These are phyloP conservation scores for Napeogenes sylphis DNA, from an alignment of 2,888 invertebrate species.

Conservation along the genomic window DNA sequence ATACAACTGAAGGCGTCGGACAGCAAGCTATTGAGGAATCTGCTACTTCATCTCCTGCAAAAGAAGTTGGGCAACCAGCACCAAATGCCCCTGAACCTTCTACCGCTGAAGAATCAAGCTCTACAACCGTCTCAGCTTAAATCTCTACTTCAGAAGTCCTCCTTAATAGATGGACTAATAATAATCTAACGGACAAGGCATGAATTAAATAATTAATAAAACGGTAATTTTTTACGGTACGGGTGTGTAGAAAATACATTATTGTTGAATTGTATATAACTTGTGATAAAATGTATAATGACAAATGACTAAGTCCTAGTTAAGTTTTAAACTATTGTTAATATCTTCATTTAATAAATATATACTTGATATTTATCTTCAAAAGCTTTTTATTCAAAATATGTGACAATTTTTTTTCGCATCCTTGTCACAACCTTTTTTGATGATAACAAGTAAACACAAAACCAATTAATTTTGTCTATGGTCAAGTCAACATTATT, in stretches of 20 bases:
- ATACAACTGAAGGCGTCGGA: slow-evolving; percentile 23
- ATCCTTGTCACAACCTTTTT: no score
- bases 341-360: slow-evolving; percentile 27
- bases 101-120: slow-evolving; percentile 27
- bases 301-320: slow-evolving; percentile 25
- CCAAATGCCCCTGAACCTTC: slow-evolving; percentile 15
- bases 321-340: slow-evolving; percentile 24
- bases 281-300: slow-evolving; percentile 25
- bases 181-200: slow-evolving; percentile 20
- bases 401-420: no score
- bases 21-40: slow-evolving; percentile 25
- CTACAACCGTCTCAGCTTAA: slow-evolving; percentile 32
- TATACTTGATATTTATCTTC: slow-evolving; percentile 4
- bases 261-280: slow-evolving; percentile 22
- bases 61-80: slow-evolving; percentile 23
- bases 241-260: slow-evolving; percentile 18
- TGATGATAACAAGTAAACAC: no score
- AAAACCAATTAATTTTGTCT: no score
- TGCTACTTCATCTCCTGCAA: slow-evolving; percentile 23
- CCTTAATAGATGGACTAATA: slow-evolving; percentile 17
- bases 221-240: slow-evolving; percentile 16
- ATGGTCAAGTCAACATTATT: no score
- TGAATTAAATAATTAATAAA: slow-evolving; percentile 7
- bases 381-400: no score
- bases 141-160: slow-evolving; percentile 10